These are phyloP conservation scores for Gortyna flavago DNA, from an alignment of 2,888 invertebrate species.

Conservation along the genomic window DNA sequence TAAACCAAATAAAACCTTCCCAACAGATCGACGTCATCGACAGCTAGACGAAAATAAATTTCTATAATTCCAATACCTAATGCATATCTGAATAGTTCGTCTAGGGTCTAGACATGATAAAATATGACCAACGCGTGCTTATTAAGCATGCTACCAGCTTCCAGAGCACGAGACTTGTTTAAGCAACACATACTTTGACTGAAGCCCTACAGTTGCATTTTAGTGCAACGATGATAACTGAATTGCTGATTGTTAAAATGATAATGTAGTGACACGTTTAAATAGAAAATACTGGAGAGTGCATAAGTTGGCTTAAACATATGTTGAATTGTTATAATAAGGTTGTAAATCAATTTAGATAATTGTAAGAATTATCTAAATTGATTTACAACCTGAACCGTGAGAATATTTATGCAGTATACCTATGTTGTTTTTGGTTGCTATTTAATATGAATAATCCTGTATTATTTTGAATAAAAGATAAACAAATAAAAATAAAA, in stretches of 20 bases:
- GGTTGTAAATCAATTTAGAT: neutral
- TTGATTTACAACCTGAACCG: too few species aligned
- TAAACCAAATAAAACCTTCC: neutral
- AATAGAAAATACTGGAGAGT: constrained; percentile 6
- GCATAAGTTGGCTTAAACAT: neutral
- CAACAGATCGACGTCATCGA: neutral
- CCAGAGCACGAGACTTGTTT: constrained; percentile 47
- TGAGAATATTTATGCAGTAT: neutral
- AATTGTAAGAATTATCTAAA: too few species aligned
- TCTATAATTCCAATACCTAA: constrained; percentile 27
- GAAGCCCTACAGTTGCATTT: constrained; percentile 47
- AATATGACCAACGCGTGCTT: constrained; percentile 17
- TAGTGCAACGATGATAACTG: constrained; percentile 47
- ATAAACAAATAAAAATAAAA: too few species aligned
- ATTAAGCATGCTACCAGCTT: constrained; percentile 46
- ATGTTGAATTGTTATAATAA: neutral
- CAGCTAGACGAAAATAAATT: constrained; percentile 9
- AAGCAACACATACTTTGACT: constrained; percentile 28
- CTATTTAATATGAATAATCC: too few species aligned
- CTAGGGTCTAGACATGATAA: constrained; percentile 42
- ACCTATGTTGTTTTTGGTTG: too few species aligned
- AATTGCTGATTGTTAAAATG: constrained; percentile 37
- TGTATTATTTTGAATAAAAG: too few species aligned
- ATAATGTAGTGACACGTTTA: constrained; percentile 1
- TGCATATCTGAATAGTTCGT: constrained; percentile 27